Evolutionary conservation across 30 jellyfish, hydroid and myxozoan genomes (phyloP), one percentile per base, ranked within the genome.

Genomic region (Clytia hemisphaerica): DNA sequence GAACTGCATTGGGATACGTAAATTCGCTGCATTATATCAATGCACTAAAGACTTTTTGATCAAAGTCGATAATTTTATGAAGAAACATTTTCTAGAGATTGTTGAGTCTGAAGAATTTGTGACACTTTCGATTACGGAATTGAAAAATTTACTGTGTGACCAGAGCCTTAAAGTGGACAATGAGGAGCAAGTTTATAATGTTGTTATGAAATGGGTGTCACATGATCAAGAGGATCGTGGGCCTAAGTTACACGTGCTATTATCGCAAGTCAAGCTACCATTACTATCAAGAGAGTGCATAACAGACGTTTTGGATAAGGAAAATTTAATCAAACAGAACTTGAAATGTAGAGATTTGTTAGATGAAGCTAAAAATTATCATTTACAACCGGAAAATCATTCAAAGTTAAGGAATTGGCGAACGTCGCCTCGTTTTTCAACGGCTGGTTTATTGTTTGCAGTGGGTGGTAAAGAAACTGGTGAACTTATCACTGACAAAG

Each of bases 401-500:
- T 44, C 78, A 48, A 57, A 35, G 16, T 76, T 76, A 21, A 63
- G 92, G 14, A 50, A 92, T 5, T 59, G 28, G 22, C 72, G 99
- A 37, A 91, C 99, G 2, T 69, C 64, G 48, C 95, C 99, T 2
- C 72, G 99, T 38, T 55, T 71, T 21, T 82, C 94, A 7, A 70
- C 92, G 14, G 83, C 67, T 0, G 99, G 99, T 4, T 38, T 64
- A 27, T 40, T 91, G 50, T 91, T 49, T 77, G 99, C 95, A 25
- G 94, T 83, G 38, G 99, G 99, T 40, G 99, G 99, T 0, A 91
- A 91, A 74, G 94, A 82, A 72, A 79, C 99, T 1, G 99, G 99
- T 19, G 99, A 91, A 67, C 46, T 83, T 1, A 91, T 91, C 19
- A 91, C 95, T 36, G 68, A 86, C 36, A 91, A 81, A 66, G 94